These are phyloP conservation scores for Syngnathus acus DNA, from an alignment of 2,797 vertebrate species.

Conservation along the genomic window DNA sequence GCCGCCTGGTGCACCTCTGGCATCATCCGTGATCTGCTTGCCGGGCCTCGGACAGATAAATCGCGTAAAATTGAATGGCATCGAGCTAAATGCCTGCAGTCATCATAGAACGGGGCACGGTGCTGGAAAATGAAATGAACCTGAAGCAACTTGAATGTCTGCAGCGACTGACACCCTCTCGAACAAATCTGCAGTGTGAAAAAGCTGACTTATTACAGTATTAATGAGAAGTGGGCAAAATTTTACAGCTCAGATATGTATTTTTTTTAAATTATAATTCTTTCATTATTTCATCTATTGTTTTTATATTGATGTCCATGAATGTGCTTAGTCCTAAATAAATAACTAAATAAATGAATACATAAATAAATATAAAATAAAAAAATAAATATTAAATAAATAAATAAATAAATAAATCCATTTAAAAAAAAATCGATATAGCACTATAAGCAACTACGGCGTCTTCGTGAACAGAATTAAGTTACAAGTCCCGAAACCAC, in stretches of 20 bases:
- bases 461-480: not conserved
- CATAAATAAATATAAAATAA: no score
- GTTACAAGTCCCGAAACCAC: not conserved
- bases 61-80: not conserved
- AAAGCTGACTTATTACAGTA: not conserved
- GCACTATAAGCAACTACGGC: not conserved
- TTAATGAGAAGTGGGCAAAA: no score
- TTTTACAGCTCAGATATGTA: no score
- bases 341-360: no score
- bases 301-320: no score
- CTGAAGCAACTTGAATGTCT: constrained; percentile 2
- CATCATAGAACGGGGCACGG: not conserved
- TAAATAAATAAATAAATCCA: no score
- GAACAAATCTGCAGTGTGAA: not conserved
- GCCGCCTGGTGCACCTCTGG: not conserved
- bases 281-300: no score
- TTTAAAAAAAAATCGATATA: no score
- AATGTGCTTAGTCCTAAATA: no score
- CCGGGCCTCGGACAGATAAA: not conserved
- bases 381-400: no score
- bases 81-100: constrained; percentile 1
- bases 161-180: not conserved
- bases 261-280: no score
- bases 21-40: not conserved
- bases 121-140: constrained; percentile 4